phyloP scores from a whole-genome alignment of 2,113 vertebrate genomes.

The Nothobranchius kuhntae region DNA sequence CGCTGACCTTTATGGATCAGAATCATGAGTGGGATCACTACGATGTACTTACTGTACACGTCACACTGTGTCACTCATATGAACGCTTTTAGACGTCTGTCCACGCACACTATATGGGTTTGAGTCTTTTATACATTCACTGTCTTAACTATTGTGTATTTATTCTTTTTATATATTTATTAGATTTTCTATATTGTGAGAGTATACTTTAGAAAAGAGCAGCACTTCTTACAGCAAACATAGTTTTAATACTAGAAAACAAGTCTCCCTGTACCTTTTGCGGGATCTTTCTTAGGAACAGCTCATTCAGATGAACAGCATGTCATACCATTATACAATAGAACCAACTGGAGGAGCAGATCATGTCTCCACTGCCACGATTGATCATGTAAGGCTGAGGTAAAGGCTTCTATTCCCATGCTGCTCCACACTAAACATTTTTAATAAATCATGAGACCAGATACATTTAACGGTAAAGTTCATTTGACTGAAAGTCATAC shows the following conservation, averaged over 20 bases:
- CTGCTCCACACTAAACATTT: too few relatives aligned
- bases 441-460: too few relatives aligned
- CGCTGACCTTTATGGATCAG: constrained; percentile 17
- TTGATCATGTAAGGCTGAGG: too few relatives aligned
- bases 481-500: too few relatives aligned
- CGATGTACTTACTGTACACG: constrained; percentile 17
- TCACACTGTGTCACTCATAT: constrained; percentile 23
- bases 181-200: constrained; percentile 66
- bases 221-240: constrained; percentile 47
- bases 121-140: constrained; percentile 56
- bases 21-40: constrained; percentile 30
- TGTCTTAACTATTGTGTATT: constrained; percentile 75
- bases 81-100: constrained; percentile 34
- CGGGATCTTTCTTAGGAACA: constrained; percentile 33
- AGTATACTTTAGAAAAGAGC: constrained; percentile 56
- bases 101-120: constrained; percentile 34
- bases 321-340: too few relatives aligned
- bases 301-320: neutral
- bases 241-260: constrained; percentile 42
- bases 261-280: constrained; percentile 11
- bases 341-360: too few relatives aligned
- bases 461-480: too few relatives aligned
- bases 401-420: too few relatives aligned
- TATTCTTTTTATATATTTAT: constrained; percentile 77
- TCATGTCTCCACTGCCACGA: too few relatives aligned